A percentile compares a stretch with the other conserved stretches of the same genome.
Conservation (phyloP, 2,888 invertebrate species). For the Uloborus plumipes region DNA sequence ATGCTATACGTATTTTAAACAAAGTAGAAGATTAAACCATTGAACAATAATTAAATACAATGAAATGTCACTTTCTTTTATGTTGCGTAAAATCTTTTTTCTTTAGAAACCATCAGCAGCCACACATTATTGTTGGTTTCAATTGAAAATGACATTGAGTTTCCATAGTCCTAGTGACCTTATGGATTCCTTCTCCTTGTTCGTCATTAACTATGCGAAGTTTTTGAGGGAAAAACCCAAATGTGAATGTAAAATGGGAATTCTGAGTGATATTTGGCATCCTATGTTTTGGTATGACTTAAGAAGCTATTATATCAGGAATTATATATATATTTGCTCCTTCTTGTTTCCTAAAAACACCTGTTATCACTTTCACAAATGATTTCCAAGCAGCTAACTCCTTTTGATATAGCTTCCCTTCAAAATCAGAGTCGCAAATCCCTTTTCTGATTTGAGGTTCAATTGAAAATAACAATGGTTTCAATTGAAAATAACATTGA, state of each 20-base stretch:
- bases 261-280: not conserved
- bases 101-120: not conserved
- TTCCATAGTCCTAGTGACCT: not conserved
- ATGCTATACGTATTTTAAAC: not conserved
- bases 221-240: too few species aligned
- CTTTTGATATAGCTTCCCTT: too few species aligned
- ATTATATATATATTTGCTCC: too few species aligned
- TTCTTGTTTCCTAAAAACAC: too few species aligned
- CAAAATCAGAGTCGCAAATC: too few species aligned
- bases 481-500: too few species aligned
- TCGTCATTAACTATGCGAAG: not conserved
- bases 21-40: not conserved
- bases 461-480: too few species aligned
- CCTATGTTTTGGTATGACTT: not conserved
- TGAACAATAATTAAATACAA: not conserved
- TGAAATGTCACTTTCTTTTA: not conserved
- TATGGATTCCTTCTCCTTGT: not conserved
- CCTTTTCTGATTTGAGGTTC: too few species aligned
- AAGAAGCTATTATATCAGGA: too few species aligned
- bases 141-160: not conserved
- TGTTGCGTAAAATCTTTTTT: not conserved
- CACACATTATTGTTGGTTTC: not conserved
- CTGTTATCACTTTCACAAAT: too few species aligned
- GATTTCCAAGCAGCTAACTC: too few species aligned
- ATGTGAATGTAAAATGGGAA: not conserved